Evolutionary conservation across 2,888 invertebrate species (phyloP).

Genomic region (Escarpia spicata): DNA sequence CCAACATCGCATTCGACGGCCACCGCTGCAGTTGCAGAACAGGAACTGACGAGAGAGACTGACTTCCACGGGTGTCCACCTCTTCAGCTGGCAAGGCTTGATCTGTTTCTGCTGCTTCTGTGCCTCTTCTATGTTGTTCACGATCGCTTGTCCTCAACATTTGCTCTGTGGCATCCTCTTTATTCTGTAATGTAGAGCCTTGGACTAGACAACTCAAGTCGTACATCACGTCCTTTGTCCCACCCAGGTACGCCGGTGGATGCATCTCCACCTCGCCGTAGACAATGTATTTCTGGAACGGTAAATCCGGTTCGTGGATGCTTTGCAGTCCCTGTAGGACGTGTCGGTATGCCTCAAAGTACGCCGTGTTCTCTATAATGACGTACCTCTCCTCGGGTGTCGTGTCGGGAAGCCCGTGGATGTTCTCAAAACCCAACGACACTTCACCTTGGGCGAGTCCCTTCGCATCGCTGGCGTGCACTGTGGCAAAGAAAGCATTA

Average conservation of each 20-base stretch:
- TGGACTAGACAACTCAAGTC: too few species aligned
- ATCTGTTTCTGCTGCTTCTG: too few species aligned
- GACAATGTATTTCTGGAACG: slow-evolving; percentile 77
- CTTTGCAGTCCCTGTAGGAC: slow-evolving; percentile 73
- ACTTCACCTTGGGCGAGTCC: slow-evolving; percentile 54
- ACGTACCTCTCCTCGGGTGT: neutral
- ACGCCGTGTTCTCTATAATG: slow-evolving; percentile 80
- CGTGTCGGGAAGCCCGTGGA: too few species aligned
- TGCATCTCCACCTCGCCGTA: slow-evolving; percentile 62
- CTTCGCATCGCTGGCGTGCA: slow-evolving; percentile 70
- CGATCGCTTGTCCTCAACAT: too few species aligned
- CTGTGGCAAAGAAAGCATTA: slow-evolving; percentile 75
- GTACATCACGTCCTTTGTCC: neutral
- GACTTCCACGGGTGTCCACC: neutral
- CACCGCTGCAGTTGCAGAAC: neutral
- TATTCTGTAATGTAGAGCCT: too few species aligned
- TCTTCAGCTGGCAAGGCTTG: neutral
- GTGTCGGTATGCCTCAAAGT: slow-evolving; percentile 81
- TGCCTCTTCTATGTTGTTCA: too few species aligned
- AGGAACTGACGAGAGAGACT: neutral
- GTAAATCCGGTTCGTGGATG: slow-evolving; percentile 71
- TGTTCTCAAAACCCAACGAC: slow-evolving; percentile 39
- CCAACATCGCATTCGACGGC: neutral
- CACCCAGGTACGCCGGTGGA: neutral
- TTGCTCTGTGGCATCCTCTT: too few species aligned